phyloP scores from a whole-genome alignment of 1,140 invertebrate species.

The Helicoverpa zea region DNA sequence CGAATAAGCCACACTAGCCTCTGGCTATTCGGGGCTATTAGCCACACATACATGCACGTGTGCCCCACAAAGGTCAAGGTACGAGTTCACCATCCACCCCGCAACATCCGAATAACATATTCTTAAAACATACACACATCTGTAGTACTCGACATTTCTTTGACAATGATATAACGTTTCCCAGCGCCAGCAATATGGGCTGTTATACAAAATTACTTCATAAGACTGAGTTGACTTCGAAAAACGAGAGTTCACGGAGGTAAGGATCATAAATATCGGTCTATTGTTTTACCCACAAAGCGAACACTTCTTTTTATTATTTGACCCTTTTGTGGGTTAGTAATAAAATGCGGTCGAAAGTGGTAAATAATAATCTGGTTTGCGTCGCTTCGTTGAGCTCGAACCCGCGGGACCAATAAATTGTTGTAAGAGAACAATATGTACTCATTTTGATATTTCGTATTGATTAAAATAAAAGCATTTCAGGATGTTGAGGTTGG shows the following conservation, averaged over 20 bases:
- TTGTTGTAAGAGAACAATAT: conserved; percentile 54
- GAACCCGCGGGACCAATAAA: conserved; percentile 55
- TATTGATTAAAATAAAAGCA: conserved; percentile 56
- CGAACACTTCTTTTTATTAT: conserved; percentile 62
- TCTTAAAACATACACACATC: conserved; percentile 49
- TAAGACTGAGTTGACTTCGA: conserved; percentile 45
- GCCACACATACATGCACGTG: conserved; percentile 17
- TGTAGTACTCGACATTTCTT: conserved; percentile 39
- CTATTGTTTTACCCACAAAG: conserved; percentile 59
- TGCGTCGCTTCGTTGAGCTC: conserved; percentile 54
- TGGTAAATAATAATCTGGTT: conserved; percentile 64
- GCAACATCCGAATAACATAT: conserved; percentile 43
- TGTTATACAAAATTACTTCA: conserved; percentile 51
- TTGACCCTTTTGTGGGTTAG: conserved; percentile 62
- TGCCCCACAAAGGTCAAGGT: conserved; percentile 47
- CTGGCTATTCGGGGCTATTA: conserved; percentile 31
- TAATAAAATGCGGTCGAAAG: conserved; percentile 61
- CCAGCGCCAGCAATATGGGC: conserved; percentile 41
- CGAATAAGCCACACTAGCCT: conserved; percentile 7
- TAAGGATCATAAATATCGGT: conserved; percentile 59
- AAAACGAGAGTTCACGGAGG: conserved; percentile 47
- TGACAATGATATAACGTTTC: conserved; percentile 48
- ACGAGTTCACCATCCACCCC: conserved; percentile 22
- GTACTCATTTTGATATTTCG: conserved; percentile 52
- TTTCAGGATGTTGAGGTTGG: conserved; percentile 41